phyloP scores from a whole-genome alignment of 2,888 invertebrate genomes.

The Malachius bipustulatus region DNA sequence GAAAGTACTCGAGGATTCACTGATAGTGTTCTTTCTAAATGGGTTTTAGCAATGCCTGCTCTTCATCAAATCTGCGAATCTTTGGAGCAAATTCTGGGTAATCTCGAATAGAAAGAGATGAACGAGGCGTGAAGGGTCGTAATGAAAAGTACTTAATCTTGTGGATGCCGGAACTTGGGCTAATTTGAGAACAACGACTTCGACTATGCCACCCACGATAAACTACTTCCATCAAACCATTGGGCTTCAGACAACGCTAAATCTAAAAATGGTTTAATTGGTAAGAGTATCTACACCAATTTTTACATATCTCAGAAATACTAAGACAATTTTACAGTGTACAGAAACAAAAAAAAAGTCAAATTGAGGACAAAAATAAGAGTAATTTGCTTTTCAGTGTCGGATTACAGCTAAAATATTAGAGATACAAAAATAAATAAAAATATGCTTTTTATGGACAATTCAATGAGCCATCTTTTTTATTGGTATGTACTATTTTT shows the following conservation, averaged over 20 bases:
- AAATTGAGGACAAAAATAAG: background rate
- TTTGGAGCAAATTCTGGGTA: too few species aligned
- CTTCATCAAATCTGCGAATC: slow-evolving; percentile 2
- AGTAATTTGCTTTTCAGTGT: background rate
- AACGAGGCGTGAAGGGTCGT: too few species aligned
- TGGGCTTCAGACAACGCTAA: background rate
- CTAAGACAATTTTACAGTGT: slow-evolving; percentile 1
- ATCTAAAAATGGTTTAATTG: slow-evolving; percentile 1
- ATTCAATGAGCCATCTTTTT: slow-evolving; percentile 1
- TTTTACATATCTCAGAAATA: slow-evolving; percentile 1
- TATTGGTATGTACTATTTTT: slow-evolving; percentile 1
- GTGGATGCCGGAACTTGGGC: background rate
- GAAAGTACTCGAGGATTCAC: slow-evolving; percentile 1
- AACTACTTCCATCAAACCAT: background rate
- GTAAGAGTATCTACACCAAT: background rate
- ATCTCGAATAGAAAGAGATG: too few species aligned
- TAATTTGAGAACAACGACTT: slow-evolving; percentile 1
- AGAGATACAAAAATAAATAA: background rate
- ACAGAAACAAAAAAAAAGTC: background rate
- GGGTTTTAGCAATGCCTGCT: background rate
- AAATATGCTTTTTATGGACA: slow-evolving; percentile 1
- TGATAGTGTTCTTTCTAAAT: slow-evolving; percentile 1
- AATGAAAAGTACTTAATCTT: background rate
- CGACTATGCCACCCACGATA: slow-evolving; percentile 1
- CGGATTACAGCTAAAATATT: background rate